Conservation (phyloP, 2,113 vertebrate species). For the Gallinago media region DNA sequence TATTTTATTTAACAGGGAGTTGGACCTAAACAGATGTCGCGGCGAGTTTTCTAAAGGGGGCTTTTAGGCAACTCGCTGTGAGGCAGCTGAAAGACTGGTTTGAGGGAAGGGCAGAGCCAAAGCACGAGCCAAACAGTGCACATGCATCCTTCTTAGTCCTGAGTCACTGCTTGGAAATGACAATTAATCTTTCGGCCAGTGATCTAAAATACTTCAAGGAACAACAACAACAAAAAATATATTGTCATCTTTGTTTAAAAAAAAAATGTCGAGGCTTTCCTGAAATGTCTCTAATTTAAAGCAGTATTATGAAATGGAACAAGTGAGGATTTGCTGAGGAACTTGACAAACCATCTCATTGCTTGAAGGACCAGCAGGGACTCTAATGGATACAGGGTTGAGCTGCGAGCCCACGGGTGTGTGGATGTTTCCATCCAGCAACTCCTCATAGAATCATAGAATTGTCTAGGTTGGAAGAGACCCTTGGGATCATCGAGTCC, state of each 20-base stretch:
- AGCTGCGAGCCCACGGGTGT: accelerated
- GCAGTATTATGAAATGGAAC: background rate
- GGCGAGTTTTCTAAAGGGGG: background rate
- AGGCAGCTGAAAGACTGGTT: background rate
- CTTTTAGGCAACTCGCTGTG: background rate
- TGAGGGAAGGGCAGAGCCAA: background rate
- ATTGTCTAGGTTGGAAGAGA: no score
- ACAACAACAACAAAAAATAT: background rate
- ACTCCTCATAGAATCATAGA: no score
- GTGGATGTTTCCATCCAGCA: accelerated
- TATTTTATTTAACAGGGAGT: conserved; percentile 3
- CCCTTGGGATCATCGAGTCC: no score
- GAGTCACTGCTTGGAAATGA: background rate
- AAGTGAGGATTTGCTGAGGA: background rate
- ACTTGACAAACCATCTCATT: background rate
- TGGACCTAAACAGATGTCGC: background rate
- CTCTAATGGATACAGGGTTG: background rate
- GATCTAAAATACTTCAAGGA: background rate
- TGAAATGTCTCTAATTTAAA: background rate
- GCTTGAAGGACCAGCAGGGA: background rate
- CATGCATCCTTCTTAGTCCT: background rate
- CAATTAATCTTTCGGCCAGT: background rate
- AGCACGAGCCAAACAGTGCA: background rate
- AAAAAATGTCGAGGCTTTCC: background rate
- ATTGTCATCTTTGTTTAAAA: background rate